Base-by-base conservation (phyloP, 2,888 invertebrate genomes). In the Drosophila colorata region DNA sequence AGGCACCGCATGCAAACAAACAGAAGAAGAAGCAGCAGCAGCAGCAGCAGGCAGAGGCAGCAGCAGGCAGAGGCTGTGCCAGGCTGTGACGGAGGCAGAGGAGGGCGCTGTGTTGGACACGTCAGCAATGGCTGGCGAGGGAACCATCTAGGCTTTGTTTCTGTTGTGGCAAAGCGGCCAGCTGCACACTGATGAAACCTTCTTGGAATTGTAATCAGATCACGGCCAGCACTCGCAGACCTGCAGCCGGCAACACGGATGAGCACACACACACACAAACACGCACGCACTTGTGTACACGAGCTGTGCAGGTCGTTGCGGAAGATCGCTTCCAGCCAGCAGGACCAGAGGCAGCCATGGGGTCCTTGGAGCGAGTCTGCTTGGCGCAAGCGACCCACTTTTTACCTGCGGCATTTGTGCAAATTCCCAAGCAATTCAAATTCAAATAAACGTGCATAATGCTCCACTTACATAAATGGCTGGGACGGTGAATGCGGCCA, bases 131-230 rank as follows among this genome's bases (percentile, higher is more conserved):
- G 35, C 43, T 40, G 52, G 25, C 56, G 13, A 40, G 56, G 69
- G 69, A 49, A 48, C 33, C 23, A 56, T 69, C 56, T 48, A 35
- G 44, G 38, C 13, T 46, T 66, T 56, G 25, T 49, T 44, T 37
- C 35, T 38, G 38, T 46, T 63, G 37, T 23, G 33, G n/a, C 23
- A 33, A 13, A 20, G 37, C 43, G 56, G 31, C 67, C 61, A 49
- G 31, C 53, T 59, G 70, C 60, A 66, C 56, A 58, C 60, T 71
- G 55, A 57, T 79, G 69, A 71, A 48, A 73, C 61, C 80, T 80
- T 85, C 74, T 71, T 69, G 76, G 80, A 80, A 82, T 78, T 60
- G 47, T 70, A 85, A 82, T 85, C 74, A 72, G 85, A 80, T 82
- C 84, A 84, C 63, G 85, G 84, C 66, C 80, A 72, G 58, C 64